Conservation (phyloP, 2,888 invertebrate genomes). For the Poecilus cupreus region DNA sequence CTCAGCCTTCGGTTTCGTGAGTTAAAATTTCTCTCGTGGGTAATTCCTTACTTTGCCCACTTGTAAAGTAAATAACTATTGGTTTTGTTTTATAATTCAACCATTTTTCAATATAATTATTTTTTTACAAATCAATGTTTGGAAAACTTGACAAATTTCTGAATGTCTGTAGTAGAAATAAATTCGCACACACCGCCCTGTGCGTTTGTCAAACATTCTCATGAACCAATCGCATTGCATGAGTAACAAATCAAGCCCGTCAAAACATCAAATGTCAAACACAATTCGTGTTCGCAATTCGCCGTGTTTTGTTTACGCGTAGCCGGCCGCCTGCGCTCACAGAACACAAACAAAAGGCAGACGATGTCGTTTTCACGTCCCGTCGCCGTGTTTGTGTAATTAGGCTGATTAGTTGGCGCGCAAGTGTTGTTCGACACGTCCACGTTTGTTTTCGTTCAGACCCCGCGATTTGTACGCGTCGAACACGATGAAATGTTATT, state of each 20-base stretch:
- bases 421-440: conserved; percentile 23
- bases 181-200: too few species aligned
- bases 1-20: too few species aligned
- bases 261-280: background rate
- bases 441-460: background rate
- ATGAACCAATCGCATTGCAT: background rate
- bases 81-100: too few species aligned
- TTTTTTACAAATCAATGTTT: too few species aligned
- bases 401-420: conserved; percentile 8
- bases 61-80: too few species aligned
- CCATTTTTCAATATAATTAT: too few species aligned
- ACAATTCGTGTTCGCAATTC: background rate
- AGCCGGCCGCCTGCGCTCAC: background rate
- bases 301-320: conserved; percentile 1
- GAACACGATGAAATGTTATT: too few species aligned
- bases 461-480: too few species aligned
- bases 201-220: background rate
- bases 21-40: too few species aligned
- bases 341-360: conserved; percentile 18
- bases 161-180: too few species aligned
- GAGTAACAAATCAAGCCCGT: background rate
- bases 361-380: conserved; percentile 33
- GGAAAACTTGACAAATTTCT: too few species aligned
- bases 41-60: too few species aligned
- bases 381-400: conserved; percentile 19